These are phyloP conservation scores for Temnopleurus reevesii DNA, from an alignment of 53 echinoderm and acorn worm species.

Conservation along the genomic window DNA sequence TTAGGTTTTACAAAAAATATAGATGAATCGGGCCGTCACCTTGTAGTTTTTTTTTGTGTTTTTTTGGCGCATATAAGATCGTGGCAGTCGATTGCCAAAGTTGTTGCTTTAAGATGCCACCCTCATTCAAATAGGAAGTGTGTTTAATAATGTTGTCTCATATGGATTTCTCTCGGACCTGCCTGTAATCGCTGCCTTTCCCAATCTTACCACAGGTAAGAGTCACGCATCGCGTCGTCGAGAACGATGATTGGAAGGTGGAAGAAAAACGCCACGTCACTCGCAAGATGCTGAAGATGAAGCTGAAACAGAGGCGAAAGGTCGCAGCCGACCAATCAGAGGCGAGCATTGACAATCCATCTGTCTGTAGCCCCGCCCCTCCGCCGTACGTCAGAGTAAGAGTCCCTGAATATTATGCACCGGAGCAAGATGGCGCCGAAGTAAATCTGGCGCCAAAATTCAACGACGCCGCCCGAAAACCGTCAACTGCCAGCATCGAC, in stretches of 20 bases:
- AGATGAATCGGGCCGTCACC: too few species aligned
- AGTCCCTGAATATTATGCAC: not conserved
- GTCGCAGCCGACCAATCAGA: not conserved
- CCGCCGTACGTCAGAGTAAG: not conserved
- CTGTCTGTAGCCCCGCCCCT: not conserved
- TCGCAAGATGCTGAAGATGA: constrained; percentile 25
- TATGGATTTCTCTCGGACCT: too few species aligned
- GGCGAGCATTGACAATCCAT: not conserved
- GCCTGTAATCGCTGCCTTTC: too few species aligned
- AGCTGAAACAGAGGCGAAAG: not conserved
- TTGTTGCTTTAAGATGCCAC: too few species aligned
- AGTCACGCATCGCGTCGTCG: constrained; percentile 52
- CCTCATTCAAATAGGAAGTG: too few species aligned
- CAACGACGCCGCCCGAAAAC: not conserved
- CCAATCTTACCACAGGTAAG: not conserved
- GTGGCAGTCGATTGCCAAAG: too few species aligned
- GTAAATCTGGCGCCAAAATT: not conserved
- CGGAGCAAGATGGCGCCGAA: not conserved
- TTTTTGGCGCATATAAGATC: too few species aligned
- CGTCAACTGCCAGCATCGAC: not conserved
- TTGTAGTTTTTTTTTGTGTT: too few species aligned
- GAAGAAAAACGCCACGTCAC: constrained; percentile 41
- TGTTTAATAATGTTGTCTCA: too few species aligned
- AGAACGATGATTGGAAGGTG: constrained; percentile 53
- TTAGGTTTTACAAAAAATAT: too few species aligned